These are phyloP conservation scores for Drosophila fuyamai DNA, from an alignment of 1,140 invertebrate genomes.

Conservation along the genomic window DNA sequence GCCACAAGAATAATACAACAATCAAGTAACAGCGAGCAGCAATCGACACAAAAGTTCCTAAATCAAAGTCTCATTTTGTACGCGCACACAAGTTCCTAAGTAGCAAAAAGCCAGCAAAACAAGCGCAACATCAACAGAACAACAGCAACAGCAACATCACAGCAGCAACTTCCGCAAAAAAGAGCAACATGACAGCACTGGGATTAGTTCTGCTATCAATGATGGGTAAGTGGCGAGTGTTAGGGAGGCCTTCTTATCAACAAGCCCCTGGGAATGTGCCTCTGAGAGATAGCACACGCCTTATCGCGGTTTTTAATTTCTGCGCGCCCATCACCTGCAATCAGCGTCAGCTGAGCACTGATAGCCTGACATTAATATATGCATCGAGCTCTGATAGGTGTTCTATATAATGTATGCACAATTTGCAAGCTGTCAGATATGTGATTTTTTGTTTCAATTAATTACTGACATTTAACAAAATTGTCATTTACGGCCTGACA, in stretches of 20 bases:
- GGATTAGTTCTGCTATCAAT: constrained; percentile 83
- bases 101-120: constrained; percentile 14
- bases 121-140: constrained; percentile 5
- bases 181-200: constrained; percentile 70
- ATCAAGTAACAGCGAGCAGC: constrained; percentile 17
- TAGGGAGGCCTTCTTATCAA: constrained; percentile 40
- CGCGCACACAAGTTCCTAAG: constrained; percentile 85
- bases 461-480: constrained; percentile 73
- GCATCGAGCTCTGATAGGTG: constrained; percentile 8
- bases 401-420: constrained; percentile 21
- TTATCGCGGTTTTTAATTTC: constrained; percentile 25
- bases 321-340: constrained; percentile 44
- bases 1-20: constrained; percentile 8
- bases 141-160: constrained; percentile 12
- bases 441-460: constrained; percentile 69
- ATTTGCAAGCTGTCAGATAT: constrained; percentile 29
- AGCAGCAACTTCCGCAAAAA: constrained; percentile 28
- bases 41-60: constrained; percentile 54
- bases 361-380: constrained; percentile 22
- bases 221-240: constrained; percentile 75
- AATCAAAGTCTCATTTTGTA: constrained; percentile 53
- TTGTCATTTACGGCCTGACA: constrained; percentile 59
- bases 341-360: constrained; percentile 31
- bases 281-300: constrained; percentile 3
- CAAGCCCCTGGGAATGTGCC: constrained; percentile 1